A percentile compares a stretch with the other conserved stretches of the same genome.
Evolutionary conservation across 2,113 vertebrate genomes (phyloP).

Genomic region (Odobenus rosmarus): DNA sequence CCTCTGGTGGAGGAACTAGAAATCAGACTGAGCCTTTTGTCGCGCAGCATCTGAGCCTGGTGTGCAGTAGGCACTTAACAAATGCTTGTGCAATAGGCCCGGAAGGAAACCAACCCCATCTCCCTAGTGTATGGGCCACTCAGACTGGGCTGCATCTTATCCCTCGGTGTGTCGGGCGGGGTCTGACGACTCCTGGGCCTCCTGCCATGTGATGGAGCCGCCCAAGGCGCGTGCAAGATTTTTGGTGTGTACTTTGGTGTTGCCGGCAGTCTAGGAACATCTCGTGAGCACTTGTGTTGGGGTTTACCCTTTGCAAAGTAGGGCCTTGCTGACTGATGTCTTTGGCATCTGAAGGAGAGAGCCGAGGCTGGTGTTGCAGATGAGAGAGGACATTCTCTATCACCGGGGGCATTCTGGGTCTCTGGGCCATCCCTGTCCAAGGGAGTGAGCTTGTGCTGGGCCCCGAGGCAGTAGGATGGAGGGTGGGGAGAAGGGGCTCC

Average conservation of each 20-base stretch:
- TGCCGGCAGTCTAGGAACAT: neutral
- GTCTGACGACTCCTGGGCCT: neutral
- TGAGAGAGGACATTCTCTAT: neutral
- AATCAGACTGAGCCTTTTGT: neutral
- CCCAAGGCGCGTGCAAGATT: neutral
- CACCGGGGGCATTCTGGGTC: neutral
- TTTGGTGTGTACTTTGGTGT: neutral
- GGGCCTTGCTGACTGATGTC: neutral
- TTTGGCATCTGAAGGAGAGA: neutral
- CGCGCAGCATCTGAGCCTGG: neutral
- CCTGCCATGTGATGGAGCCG: rapidly evolving
- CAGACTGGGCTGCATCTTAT: neutral
- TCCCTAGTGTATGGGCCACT: neutral
- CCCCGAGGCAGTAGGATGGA: neutral
- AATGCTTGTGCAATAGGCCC: neutral
- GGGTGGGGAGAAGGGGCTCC: neutral
- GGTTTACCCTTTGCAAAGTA: neutral
- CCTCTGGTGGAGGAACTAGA: neutral
- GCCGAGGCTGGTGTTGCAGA: neutral
- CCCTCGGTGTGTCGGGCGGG: neutral
- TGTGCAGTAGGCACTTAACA: neutral
- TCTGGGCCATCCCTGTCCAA: neutral
- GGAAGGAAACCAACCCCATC: neutral
- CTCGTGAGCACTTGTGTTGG: neutral
- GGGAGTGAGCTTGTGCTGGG: neutral